Base-by-base conservation (phyloP, 1,140 invertebrate species). In the Pemphigus obesinymphae region DNA sequence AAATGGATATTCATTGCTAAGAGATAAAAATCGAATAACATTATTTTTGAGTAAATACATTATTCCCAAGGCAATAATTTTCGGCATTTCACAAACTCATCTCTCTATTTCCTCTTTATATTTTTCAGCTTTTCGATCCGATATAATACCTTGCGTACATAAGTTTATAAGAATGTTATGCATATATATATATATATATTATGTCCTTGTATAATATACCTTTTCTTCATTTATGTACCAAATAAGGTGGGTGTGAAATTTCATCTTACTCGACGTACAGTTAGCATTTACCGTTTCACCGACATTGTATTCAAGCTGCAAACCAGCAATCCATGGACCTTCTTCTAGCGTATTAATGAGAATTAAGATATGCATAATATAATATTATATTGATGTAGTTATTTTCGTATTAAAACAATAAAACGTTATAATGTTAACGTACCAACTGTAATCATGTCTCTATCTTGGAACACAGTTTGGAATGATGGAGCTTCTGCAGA, bases 401-500 rank as follows among this genome's bases (percentile, higher is more conserved):
- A 34, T 34, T 66, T 34, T n/a, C 31, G 31, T 34, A 20, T 4
- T 26, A 63, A 63, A 17, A 61, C 17, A 6, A 17, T 4, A 7
- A 20, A 17, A 3, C 20, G n/a, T n/a, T n/a, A 45, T 13, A 13
- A n/a, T 40, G 5, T 6, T 7, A 23, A 89, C 92, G 91, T 87
- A 93, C 92, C 91, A 48, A 93, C 88, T 84, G 93, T 90, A 86
- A 92, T 90, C 91, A 93, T 90, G 81, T 89, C 87, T n/a, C 90
- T 90, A 85, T 93, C 91, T 82, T 90, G 90, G 55, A 90, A 89
- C 7, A 90, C 91, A 1, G 90, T 91, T 17, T 89, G 88, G 85
- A 94, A 94, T 73, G 90, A 91, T 23, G 92, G 92, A 31, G 89
- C 91, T 87, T 95, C 93, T 0, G 91, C 92, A 68, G 91, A 93